These are phyloP conservation scores for Beroe forskalii DNA, from an alignment of 37 sponge, comb jelly and placozoan species.

Conservation along the genomic window DNA sequence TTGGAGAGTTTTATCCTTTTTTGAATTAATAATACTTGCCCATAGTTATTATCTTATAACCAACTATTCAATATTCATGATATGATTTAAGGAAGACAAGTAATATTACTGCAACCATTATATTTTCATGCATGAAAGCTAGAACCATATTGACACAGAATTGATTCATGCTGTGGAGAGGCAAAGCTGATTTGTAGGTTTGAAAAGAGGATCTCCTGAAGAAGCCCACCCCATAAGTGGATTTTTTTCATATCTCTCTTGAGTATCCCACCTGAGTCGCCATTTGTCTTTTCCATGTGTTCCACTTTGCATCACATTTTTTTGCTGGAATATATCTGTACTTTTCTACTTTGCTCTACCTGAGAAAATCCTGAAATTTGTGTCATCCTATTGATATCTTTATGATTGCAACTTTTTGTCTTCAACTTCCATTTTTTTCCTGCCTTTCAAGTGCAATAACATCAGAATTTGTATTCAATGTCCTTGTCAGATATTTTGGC, in stretches of 20 bases:
- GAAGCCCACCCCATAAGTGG: conserved; percentile 99
- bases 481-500: not conserved
- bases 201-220: conserved; percentile 90
- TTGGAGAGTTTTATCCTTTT: too few relatives aligned
- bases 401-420: too few relatives aligned
- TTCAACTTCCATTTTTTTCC: too few relatives aligned
- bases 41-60: too few relatives aligned
- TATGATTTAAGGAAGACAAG: too few relatives aligned
- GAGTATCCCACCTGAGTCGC: conserved; percentile 88
- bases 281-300: conserved; percentile 79
- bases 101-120: too few relatives aligned
- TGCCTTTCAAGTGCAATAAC: not conserved
- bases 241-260: conserved; percentile 99
- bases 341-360: conserved; percentile 78
- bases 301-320: conserved; percentile 96
- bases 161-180: conserved; percentile 79
- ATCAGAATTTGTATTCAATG: not conserved
- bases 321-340: too few relatives aligned
- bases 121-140: too few relatives aligned
- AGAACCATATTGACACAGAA: conserved; percentile 89
- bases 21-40: too few relatives aligned
- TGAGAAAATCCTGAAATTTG: conserved; percentile 75
- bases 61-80: too few relatives aligned
- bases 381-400: conserved; percentile 9
- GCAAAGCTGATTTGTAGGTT: conserved; percentile 76